Base-by-base conservation (phyloP, 2,888 invertebrate species). In the Monopis laevigella region DNA sequence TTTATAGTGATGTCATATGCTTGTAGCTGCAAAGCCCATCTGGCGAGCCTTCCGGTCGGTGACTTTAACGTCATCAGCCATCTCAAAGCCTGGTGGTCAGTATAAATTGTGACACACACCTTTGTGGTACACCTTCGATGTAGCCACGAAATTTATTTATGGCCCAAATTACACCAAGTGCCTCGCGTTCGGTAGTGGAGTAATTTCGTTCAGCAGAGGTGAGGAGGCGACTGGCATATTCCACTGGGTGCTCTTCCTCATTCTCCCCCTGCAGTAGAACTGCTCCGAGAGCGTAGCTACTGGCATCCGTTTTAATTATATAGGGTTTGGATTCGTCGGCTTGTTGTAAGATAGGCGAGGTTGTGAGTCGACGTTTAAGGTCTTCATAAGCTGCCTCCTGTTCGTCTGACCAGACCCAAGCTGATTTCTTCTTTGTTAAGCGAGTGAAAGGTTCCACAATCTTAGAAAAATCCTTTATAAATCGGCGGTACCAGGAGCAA, bases 11-110 rank as follows among this genome's bases (percentile, higher is more conserved):
- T 46, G 21, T 65, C 51, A 44, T 55, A 67, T 5, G 53, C 46
- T 45, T 68, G 62, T 2, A 77, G 43, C 2, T 44, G 32, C 3
- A 75, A 40, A 1, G 60, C 59, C 74, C 73, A 77, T 16, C 70
- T 43, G 1, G 64, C 63, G 1, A 80, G 46, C 26, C 73, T 43
- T 18, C 67, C 66, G 4, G 58, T 52, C 1, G 63, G 60, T 7
- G 66, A 53, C 44, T 66, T 65, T 2, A 70, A 16, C 0, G 49
- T 48, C 48, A 64, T 49, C 2, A 77, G 44, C 61, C 66, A 70
- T 38, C 52, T 51, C 7, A 80, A 48, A 0, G 70, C 63, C 45
- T 58, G 58, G 45, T 69, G 70, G 48, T 70, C 69, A 0, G 66
- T 1, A 73, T 11, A n/a, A 1, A 44, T 16, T 1, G 44, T 30